Evolutionary conservation across 1,140 invertebrate species (phyloP).

Genomic region (Brachionus manjavacas): DNA sequence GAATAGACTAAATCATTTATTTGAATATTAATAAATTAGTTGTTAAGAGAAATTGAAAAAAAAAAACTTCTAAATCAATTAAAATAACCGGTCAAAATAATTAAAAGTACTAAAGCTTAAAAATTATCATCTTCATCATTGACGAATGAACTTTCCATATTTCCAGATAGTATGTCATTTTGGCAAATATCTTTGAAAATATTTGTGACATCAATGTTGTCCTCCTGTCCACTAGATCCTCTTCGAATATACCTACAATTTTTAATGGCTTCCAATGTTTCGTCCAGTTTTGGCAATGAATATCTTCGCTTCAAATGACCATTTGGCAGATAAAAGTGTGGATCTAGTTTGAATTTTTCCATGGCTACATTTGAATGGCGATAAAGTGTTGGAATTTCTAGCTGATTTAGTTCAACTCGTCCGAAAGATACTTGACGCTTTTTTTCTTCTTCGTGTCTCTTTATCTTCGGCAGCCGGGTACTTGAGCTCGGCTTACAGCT

Average conservation of each 20-base stretch:
- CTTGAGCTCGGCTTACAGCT: neutral
- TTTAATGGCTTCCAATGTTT: constrained; percentile 1
- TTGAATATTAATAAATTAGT: neutral
- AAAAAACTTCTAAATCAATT: neutral
- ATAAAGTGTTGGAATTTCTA: constrained; percentile 17
- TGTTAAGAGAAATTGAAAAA: neutral
- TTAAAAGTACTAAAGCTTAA: neutral
- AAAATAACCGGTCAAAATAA: neutral
- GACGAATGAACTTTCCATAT: neutral
- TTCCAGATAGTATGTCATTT: neutral
- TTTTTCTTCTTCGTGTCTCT: neutral
- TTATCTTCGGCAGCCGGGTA: neutral
- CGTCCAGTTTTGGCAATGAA: constrained; percentile 27
- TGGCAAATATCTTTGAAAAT: neutral
- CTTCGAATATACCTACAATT: constrained; percentile 12
- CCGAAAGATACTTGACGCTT: neutral
- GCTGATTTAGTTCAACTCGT: neutral
- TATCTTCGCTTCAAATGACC: neutral
- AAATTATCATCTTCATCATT: neutral
- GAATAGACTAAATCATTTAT: no score
- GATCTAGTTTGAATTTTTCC: constrained; percentile 40
- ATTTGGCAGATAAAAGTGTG: constrained; percentile 35
- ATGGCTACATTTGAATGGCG: neutral
- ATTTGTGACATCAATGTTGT: neutral
- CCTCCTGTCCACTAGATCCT: neutral